These are phyloP conservation scores for Drosophila tani DNA, from an alignment of 1,140 invertebrate species.

Conservation along the genomic window DNA sequence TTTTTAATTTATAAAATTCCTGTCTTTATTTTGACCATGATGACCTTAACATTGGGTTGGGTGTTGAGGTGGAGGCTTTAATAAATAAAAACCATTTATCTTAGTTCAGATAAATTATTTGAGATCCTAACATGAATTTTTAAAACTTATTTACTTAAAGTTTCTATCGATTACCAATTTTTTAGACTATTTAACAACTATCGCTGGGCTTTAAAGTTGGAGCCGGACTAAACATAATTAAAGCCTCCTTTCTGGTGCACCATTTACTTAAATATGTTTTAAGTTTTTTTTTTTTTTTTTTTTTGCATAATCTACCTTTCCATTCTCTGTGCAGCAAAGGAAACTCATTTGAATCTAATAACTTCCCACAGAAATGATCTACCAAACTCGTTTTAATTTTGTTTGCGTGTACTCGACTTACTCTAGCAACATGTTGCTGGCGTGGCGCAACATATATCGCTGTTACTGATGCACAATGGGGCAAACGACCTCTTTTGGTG, in stretches of 20 bases:
- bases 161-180: too few relatives aligned
- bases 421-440: slow-evolving; percentile 35
- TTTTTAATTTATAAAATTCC: too few relatives aligned
- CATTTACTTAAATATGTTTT: too few relatives aligned
- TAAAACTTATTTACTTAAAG: neutral
- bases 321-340: neutral
- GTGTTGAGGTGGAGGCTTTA: neutral
- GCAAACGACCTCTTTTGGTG: neutral
- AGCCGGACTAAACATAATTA: neutral
- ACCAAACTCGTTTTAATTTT: slow-evolving; percentile 17
- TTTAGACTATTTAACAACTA: too few relatives aligned
- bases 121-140: neutral
- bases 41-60: neutral
- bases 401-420: slow-evolving; percentile 12
- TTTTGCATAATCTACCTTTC: slow-evolving; percentile 5
- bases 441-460: slow-evolving; percentile 18
- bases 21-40: neutral
- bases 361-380: slow-evolving; percentile 19
- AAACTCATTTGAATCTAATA: slow-evolving; percentile 13
- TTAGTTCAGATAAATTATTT: neutral
- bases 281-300: too few relatives aligned
- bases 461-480: slow-evolving; percentile 1
- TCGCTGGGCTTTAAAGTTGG: neutral
- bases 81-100: neutral
- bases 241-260: neutral